phyloP scores from a whole-genome alignment of 2,797 vertebrate genomes.

The Propithecus deckenii region DNA sequence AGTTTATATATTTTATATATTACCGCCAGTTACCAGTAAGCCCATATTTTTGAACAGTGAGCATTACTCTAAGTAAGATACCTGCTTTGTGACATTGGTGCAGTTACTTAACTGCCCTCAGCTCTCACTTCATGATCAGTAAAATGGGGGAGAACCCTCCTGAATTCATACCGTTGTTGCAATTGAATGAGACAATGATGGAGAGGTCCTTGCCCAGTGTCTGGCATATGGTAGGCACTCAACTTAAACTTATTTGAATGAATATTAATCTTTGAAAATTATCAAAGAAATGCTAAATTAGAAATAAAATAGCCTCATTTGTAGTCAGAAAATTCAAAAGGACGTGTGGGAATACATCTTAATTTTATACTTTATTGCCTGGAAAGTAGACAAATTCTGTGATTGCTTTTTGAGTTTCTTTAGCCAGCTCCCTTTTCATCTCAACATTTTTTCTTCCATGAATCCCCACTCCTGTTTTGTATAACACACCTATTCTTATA shows the following conservation, averaged over 20 bases:
- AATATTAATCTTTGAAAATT: background rate
- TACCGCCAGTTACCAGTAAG: background rate
- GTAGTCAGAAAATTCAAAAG: background rate
- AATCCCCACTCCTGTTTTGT: background rate
- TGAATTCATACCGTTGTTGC: background rate
- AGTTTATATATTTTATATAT: background rate
- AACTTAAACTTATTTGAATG: background rate
- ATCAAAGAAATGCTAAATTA: background rate
- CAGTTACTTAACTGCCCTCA: background rate
- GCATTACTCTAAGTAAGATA: background rate
- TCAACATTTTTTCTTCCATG: background rate
- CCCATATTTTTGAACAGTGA: background rate
- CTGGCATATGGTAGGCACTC: background rate
- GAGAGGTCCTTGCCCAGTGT: background rate
- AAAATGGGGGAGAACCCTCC: background rate
- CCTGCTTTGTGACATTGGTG: background rate
- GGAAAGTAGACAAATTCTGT: conserved; percentile 10
- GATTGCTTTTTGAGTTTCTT: background rate
- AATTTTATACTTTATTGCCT: background rate
- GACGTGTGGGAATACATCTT: background rate
- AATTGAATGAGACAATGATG: background rate
- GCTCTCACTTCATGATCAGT: background rate
- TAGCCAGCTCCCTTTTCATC: background rate
- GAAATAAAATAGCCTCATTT: background rate
- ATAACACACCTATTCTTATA: conserved; percentile 23